Evolutionary conservation across 2,113 vertebrate species (phyloP).

Genomic region (Notiomystis cincta): DNA sequence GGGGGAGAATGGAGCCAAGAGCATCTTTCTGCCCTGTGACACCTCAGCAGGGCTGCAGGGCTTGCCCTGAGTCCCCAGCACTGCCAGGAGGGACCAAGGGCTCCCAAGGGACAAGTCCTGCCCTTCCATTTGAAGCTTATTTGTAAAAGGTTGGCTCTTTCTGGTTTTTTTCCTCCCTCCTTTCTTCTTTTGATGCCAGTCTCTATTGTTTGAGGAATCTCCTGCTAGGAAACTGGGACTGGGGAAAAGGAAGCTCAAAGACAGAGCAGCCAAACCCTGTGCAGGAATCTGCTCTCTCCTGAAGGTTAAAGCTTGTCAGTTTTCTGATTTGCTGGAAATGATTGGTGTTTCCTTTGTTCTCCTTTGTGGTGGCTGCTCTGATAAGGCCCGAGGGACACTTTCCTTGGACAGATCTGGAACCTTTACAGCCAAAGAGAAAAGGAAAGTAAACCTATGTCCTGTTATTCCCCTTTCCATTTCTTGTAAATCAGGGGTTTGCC

Average conservation of each 20-base stretch:
- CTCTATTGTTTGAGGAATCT: slow-evolving; percentile 49
- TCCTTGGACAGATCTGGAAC: slow-evolving; percentile 25
- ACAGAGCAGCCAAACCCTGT: slow-evolving; percentile 46
- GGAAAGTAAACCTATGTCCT: background rate
- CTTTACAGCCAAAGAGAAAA: background rate
- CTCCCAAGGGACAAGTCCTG: background rate
- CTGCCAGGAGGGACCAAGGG: background rate
- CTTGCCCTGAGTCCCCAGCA: background rate
- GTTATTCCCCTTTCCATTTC: background rate
- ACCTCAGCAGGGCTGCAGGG: rapidly evolving
- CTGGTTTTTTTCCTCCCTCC: background rate
- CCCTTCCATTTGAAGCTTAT: slow-evolving; percentile 1
- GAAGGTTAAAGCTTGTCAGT: slow-evolving; percentile 57
- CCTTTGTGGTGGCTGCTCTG: slow-evolving; percentile 36
- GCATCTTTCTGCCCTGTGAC: background rate
- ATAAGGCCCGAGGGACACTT: slow-evolving; percentile 41
- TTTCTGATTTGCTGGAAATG: slow-evolving; percentile 59
- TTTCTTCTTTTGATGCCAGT: background rate
- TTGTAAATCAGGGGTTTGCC: background rate
- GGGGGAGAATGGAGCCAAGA: background rate
- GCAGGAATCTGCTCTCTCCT: slow-evolving; percentile 53
- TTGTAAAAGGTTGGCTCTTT: background rate
- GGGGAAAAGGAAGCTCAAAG: slow-evolving; percentile 49
- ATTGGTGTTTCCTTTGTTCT: slow-evolving; percentile 68
- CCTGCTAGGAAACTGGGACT: slow-evolving; percentile 25